Percentiles rank a stretch among this genome's conserved stretches.
phyloP scores from a whole-genome alignment of 2,797 vertebrate species.

The Leontocebus nigricollis region DNA sequence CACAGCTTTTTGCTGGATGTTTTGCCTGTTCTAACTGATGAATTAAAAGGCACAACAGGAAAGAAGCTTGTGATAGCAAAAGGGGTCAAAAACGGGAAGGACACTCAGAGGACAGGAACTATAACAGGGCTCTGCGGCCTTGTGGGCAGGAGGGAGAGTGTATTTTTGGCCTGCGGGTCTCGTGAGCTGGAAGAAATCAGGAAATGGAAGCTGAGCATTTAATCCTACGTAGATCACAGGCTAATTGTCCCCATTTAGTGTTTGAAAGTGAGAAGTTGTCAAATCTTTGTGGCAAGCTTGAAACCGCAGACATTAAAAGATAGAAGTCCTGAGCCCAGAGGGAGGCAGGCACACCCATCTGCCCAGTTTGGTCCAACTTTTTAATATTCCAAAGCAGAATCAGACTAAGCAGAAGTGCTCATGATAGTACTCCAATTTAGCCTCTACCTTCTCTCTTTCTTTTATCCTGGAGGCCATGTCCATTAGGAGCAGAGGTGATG shows the following conservation, averaged over 20 bases:
- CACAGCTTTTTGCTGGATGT: neutral
- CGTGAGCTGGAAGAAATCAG: slow-evolving; percentile 63
- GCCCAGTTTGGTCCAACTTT: neutral
- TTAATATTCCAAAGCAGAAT: neutral
- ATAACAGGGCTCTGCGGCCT: neutral
- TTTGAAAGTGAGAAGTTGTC: slow-evolving; percentile 50
- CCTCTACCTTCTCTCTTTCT: neutral
- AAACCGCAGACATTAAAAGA: neutral
- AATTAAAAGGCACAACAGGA: slow-evolving; percentile 55
- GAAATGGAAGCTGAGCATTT: slow-evolving; percentile 71
- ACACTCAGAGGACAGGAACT: slow-evolving; percentile 53
- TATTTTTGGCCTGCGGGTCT: slow-evolving; percentile 70
- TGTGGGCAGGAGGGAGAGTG: neutral
- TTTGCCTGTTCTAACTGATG: slow-evolving; percentile 19
- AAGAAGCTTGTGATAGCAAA: slow-evolving; percentile 69
- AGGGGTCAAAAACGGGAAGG: slow-evolving; percentile 65
- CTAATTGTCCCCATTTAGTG: slow-evolving; percentile 28
- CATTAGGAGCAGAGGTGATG: neutral
- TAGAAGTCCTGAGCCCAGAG: neutral
- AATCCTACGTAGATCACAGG: slow-evolving; percentile 49
- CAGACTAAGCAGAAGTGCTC: neutral
- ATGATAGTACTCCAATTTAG: neutral
- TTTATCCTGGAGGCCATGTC: neutral
- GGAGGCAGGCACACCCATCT: neutral
- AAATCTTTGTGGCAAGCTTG: slow-evolving; percentile 48